These are phyloP conservation scores for Cheilosia scutellata DNA, from an alignment of 2,888 invertebrate species.

Conservation along the genomic window DNA sequence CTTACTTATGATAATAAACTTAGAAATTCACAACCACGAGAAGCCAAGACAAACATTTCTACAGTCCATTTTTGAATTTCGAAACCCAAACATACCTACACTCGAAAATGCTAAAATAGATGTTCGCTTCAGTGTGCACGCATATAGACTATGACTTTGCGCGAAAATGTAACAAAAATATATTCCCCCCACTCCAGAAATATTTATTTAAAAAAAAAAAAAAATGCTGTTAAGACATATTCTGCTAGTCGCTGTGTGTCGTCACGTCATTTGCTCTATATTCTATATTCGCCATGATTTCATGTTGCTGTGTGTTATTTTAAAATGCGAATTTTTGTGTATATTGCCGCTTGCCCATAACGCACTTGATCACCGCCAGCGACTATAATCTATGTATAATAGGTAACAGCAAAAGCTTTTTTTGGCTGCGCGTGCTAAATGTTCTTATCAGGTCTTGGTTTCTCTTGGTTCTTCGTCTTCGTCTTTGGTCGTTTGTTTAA, in stretches of 20 bases:
- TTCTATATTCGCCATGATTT: conserved; percentile 49
- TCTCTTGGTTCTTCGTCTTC: neutral
- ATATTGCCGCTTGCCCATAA: neutral
- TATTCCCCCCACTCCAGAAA: neutral
- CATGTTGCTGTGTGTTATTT: conserved; percentile 42
- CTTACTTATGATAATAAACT: conserved; percentile 9
- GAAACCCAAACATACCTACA: conserved; percentile 7
- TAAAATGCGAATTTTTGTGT: conserved; percentile 1
- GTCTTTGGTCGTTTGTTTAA: neutral
- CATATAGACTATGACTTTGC: conserved; percentile 17
- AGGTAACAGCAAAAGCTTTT: conserved; percentile 4
- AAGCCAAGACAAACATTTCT: conserved; percentile 5
- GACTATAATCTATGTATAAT: conserved; percentile 17
- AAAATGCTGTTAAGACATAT: neutral
- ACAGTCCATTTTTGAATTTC: neutral
- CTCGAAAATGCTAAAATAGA: conserved; percentile 24
- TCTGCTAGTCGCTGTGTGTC: neutral
- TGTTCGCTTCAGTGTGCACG: neutral
- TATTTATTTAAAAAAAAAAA: conserved; percentile 2
- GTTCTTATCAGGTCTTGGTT: conserved; percentile 22
- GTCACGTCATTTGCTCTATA: conserved; percentile 48
- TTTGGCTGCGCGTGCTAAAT: conserved; percentile 1
- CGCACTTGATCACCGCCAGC: conserved; percentile 14
- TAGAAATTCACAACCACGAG: conserved; percentile 3
- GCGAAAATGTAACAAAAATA: conserved; percentile 1